Base-by-base conservation (phyloP, 2,797 vertebrate species). In the Aeoliscus strigatus region DNA sequence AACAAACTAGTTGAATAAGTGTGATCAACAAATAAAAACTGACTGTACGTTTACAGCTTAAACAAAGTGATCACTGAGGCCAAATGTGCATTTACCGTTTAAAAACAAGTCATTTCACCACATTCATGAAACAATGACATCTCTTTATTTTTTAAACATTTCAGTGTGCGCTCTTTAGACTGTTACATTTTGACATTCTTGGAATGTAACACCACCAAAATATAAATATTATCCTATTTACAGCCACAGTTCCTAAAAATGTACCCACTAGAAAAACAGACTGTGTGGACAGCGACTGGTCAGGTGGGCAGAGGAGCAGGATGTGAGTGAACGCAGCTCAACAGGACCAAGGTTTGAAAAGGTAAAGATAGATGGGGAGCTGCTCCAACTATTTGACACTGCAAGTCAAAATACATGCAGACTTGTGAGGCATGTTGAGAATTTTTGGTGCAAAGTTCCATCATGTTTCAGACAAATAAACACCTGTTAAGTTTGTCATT, bases 141-240 rank as follows among this genome's bases (percentile, higher is more conserved):
- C 47, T 64, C 46, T 84, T 78, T 82, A 82, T 80, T 76, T 25
- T 71, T 64, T 25, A 75, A 75, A 77, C 36, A 60, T 60, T 60
- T 77, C 67, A 35, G 33, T 60, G 47, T 46, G 48, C 39, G 40
- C 26, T 63, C 9, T 39, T 59, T 27, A 46, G 39, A 60, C 46
- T 57, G 21, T 60, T 61, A 49, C 55, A 65, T 51, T 26, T 59
- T 77, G 31, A 82, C 80, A 85, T 83, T 86, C 73, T 66, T 66
- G 71, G 79, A 85, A 85, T 81, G 80, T 58, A 80, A 79, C 65
- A 30, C 63, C 18, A 62, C 31, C 52, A 62, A 52, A 60, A 69
- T 75, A 82, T 77, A 77, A 83, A 85, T 70, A 73, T 17, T 39
- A 60, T 43, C 44, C 33, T 65, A 72, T 77, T 66, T 69, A 71